Conservation (phyloP, 2,888 invertebrate genomes). For the Drosophila leonis region DNA sequence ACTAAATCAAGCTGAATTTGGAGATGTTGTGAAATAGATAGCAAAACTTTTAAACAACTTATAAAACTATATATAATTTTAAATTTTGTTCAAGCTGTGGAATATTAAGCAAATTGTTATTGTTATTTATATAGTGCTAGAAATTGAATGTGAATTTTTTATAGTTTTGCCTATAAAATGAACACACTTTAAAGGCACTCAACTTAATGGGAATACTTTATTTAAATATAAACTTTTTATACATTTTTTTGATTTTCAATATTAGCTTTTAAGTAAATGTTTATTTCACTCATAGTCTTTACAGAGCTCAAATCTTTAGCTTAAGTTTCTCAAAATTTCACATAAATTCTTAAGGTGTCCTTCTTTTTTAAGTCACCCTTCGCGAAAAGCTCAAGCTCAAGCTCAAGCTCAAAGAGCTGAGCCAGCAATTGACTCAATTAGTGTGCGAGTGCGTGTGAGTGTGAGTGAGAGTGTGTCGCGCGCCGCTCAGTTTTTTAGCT, state of each 20-base stretch:
- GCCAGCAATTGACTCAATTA: conserved; percentile 46
- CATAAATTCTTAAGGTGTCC: conserved; percentile 2
- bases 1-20: too few relatives aligned
- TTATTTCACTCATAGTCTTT: not conserved
- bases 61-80: too few relatives aligned
- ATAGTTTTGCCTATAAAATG: not conserved
- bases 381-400: conserved; percentile 34
- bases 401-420: conserved; percentile 10
- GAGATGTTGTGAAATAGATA: too few relatives aligned
- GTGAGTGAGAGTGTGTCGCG: conserved; percentile 6
- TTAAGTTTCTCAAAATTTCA: not conserved
- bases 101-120: not conserved
- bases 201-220: not conserved
- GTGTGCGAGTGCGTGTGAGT: conserved; percentile 9
- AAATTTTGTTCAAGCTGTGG: not conserved
- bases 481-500: conserved; percentile 26
- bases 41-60: too few relatives aligned
- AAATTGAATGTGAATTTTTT: not conserved
- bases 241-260: not conserved
- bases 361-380: conserved; percentile 39
- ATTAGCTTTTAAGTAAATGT: not conserved
- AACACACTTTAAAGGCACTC: not conserved
- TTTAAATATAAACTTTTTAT: not conserved
- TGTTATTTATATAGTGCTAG: not conserved
- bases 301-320: not conserved